Evolutionary conservation across 1,140 invertebrate genomes (phyloP).

Genomic region (Drosophila saltans): DNA sequence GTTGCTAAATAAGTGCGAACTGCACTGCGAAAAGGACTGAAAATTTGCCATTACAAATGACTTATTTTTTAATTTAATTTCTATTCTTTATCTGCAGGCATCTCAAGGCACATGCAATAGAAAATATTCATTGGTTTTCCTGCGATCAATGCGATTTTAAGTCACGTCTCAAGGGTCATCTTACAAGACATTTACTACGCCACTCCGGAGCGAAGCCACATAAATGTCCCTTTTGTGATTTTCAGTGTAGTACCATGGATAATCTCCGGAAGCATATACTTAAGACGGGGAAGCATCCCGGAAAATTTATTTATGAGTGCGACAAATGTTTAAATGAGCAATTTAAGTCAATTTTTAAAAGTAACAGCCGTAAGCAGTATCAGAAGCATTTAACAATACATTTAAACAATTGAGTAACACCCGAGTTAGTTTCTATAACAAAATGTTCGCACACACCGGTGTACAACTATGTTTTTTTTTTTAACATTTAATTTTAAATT

Average conservation of each 20-base stretch:
- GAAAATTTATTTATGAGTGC: conserved; percentile 91
- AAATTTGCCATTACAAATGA: conserved; percentile 56
- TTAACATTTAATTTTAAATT: too few relatives aligned
- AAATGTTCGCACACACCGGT: too few relatives aligned
- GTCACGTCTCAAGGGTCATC: conserved; percentile 87
- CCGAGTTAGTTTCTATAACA: too few relatives aligned
- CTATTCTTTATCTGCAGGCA: conserved; percentile 41
- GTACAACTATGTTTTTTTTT: too few relatives aligned
- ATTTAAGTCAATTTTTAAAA: conserved; percentile 42
- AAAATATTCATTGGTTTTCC: conserved; percentile 82
- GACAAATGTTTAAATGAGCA: conserved; percentile 84
- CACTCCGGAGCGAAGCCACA: conserved; percentile 93
- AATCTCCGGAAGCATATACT: conserved; percentile 94
- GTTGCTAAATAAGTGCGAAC: too few relatives aligned
- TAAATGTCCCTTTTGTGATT: conserved; percentile 92
- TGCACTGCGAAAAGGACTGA: too few relatives aligned
- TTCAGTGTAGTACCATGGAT: conserved; percentile 91
- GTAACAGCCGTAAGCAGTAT: conserved; percentile 65
- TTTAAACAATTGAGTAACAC: not conserved
- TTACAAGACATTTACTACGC: conserved; percentile 90
- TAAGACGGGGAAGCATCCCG: conserved; percentile 90
- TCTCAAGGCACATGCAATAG: conserved; percentile 48
- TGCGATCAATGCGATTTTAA: conserved; percentile 88
- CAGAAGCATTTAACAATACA: conserved; percentile 51
- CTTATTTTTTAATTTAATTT: conserved; percentile 1